A percentile compares a stretch with the other conserved stretches of the same genome.
These are phyloP conservation scores for Drosophila paramelanica DNA, from an alignment of 2,888 invertebrate species.

Conservation along the genomic window DNA sequence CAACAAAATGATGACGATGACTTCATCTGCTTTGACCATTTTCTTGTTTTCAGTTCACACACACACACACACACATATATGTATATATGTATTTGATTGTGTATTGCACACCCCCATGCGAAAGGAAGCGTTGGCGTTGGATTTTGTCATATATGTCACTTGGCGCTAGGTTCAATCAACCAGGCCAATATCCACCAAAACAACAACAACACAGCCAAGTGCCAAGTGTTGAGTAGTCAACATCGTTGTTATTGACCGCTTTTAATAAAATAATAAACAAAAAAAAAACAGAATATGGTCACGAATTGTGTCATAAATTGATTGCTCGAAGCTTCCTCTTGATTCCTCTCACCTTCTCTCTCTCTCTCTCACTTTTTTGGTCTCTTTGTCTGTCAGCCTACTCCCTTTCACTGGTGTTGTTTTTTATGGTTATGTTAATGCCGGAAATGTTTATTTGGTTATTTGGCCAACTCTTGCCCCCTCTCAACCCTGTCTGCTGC, in stretches of 20 bases:
- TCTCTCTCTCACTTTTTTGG: background rate
- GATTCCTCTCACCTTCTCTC: background rate
- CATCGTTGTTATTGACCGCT: background rate
- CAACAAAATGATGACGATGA: slow-evolving; percentile 56
- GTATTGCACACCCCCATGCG: slow-evolving; percentile 46
- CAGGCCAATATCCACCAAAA: slow-evolving; percentile 14
- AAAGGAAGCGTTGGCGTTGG: slow-evolving; percentile 40
- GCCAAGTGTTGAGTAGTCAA: slow-evolving; percentile 26
- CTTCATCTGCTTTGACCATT: slow-evolving; percentile 66
- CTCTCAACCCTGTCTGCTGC: background rate
- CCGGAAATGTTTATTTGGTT: slow-evolving; percentile 64
- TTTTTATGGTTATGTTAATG: slow-evolving; percentile 51
- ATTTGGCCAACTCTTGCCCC: slow-evolving; percentile 39
- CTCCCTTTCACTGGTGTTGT: slow-evolving; percentile 22
- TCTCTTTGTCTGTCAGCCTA: slow-evolving; percentile 5
- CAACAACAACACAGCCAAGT: slow-evolving; percentile 9
- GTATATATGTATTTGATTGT: slow-evolving; percentile 5
- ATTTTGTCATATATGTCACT: slow-evolving; percentile 37
- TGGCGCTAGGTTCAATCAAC: slow-evolving; percentile 44
- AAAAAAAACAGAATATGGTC: slow-evolving; percentile 7
- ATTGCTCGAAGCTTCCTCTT: slow-evolving; percentile 15
- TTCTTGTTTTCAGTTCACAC: slow-evolving; percentile 40
- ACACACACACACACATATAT: slow-evolving; percentile 11
- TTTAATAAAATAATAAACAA: slow-evolving; percentile 1
- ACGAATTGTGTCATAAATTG: slow-evolving; percentile 41